Evolutionary conservation across 2,113 vertebrate species (phyloP).

Genomic region (Mobula hypostoma): DNA sequence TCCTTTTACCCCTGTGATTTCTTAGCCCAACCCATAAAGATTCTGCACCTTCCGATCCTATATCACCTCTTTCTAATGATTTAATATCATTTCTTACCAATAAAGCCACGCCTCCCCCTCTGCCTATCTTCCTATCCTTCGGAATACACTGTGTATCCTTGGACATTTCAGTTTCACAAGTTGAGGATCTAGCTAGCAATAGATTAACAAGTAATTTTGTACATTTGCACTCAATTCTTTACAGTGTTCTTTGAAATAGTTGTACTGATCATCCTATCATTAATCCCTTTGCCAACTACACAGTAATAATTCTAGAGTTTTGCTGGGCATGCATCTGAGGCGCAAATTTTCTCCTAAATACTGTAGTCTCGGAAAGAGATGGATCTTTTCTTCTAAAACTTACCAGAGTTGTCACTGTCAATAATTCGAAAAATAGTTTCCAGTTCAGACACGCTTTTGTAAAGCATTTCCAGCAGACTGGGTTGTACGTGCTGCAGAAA

Average conservation of each 20-base stretch:
- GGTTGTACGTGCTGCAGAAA: conserved; percentile 72
- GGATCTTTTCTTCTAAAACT: conserved; percentile 40
- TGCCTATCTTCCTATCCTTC: too few relatives aligned
- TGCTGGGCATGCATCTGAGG: not conserved
- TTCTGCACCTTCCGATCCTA: too few relatives aligned
- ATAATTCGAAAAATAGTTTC: conserved; percentile 90
- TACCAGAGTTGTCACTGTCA: conserved; percentile 86
- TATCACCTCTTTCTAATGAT: too few relatives aligned
- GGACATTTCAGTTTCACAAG: not conserved
- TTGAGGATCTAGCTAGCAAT: not conserved
- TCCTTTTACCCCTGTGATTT: too few relatives aligned
- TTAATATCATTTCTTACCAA: too few relatives aligned
- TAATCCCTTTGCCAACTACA: not conserved
- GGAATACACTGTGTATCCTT: too few relatives aligned
- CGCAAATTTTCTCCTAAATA: not conserved
- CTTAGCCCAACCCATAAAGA: too few relatives aligned
- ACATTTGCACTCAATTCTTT: not conserved
- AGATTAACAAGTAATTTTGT: not conserved
- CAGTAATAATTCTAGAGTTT: not conserved
- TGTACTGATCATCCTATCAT: not conserved
- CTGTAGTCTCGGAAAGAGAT: too few relatives aligned
- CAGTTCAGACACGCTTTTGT: conserved; percentile 81
- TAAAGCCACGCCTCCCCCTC: too few relatives aligned
- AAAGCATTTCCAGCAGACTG: conserved; percentile 80
- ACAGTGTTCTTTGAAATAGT: not conserved